phyloP scores from a whole-genome alignment of 2,888 invertebrate genomes.

The Melanargia galathea region DNA sequence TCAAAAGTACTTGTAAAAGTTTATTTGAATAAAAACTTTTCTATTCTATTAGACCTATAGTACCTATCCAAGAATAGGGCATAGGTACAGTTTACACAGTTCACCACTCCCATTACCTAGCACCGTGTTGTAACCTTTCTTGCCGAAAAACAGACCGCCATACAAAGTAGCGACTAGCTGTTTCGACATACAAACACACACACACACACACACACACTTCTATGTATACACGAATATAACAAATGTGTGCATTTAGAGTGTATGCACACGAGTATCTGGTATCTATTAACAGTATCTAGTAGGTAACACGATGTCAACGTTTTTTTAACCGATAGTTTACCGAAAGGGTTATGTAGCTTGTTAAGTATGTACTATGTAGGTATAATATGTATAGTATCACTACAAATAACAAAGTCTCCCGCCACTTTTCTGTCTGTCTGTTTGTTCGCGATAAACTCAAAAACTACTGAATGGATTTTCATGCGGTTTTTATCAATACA shows the following conservation, averaged over 20 bases:
- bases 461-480: no score
- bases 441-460: no score
- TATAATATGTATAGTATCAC: no score
- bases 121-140: slow-evolving; percentile 15
- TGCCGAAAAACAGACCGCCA: slow-evolving; percentile 18
- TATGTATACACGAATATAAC: neutral
- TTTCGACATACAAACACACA: slow-evolving; percentile 23
- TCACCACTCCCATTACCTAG: slow-evolving; percentile 13
- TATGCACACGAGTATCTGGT: neutral
- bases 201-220: neutral
- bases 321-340: neutral
- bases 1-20: no score
- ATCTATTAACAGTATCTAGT: neutral
- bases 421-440: no score
- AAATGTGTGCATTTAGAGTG: neutral
- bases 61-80: neutral
- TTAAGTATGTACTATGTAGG: neutral
- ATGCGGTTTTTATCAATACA: no score
- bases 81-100: neutral
- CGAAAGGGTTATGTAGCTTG: neutral
- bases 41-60: no score
- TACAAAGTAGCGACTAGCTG: slow-evolving; percentile 12
- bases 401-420: no score
- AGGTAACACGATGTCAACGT: neutral
- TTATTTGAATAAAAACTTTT: no score